Conservation (phyloP, 2,797 vertebrate species). For the Bovichtus diacanthus region DNA sequence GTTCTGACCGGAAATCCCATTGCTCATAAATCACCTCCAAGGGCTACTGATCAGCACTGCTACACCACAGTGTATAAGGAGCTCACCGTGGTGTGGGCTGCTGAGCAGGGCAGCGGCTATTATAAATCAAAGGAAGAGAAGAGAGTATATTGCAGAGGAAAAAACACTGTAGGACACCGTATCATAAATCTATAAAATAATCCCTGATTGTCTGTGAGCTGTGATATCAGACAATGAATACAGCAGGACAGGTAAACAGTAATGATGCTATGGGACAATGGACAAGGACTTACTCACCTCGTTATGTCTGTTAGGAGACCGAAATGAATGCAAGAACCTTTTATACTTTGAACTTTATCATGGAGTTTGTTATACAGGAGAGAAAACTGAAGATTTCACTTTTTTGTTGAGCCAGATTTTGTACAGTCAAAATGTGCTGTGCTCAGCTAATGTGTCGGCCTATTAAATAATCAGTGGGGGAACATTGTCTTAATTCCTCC, state of each 20-base stretch:
- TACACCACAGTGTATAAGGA: conserved; percentile 43
- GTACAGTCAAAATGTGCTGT: conserved; percentile 55
- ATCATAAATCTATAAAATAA: conserved; percentile 77
- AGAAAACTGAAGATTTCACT: conserved; percentile 20
- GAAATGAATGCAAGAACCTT: conserved; percentile 27
- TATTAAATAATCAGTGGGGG: conserved; percentile 69
- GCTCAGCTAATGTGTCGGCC: conserved; percentile 59
- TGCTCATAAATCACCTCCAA: conserved; percentile 85
- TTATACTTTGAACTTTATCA: conserved; percentile 26
- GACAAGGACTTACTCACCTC: conserved; percentile 52
- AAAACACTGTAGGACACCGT: conserved; percentile 68
- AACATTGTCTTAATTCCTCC: conserved; percentile 64
- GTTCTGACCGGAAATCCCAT: conserved; percentile 82
- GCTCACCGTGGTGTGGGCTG: conserved; percentile 47
- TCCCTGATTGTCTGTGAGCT: conserved; percentile 62
- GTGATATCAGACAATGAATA: conserved; percentile 64
- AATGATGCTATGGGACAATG: conserved; percentile 49
- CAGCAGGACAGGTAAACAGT: conserved; percentile 64
- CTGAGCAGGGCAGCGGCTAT: conserved; percentile 56
- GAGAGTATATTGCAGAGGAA: conserved; percentile 66
- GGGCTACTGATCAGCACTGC: conserved; percentile 80
- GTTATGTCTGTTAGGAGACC: conserved; percentile 13
- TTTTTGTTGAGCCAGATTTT: conserved; percentile 37
- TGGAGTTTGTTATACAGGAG: conserved; percentile 17
- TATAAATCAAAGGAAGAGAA: conserved; percentile 78